Evolutionary conservation across 2,113 vertebrate species (phyloP).

Genomic region (Larimichthys crocea): DNA sequence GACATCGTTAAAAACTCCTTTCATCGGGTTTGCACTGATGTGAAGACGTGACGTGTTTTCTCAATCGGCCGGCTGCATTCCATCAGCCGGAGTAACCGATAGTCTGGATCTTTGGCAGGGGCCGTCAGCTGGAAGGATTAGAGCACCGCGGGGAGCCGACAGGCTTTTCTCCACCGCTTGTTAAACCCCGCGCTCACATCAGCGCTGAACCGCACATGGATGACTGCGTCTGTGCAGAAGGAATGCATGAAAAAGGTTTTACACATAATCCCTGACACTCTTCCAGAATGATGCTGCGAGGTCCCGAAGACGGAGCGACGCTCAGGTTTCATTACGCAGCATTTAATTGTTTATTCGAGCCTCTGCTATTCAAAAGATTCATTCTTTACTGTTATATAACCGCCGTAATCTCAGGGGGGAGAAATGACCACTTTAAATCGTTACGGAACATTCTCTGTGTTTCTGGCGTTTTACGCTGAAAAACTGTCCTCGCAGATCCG

Average conservation of each 20-base stretch:
- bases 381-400: constrained; percentile 68
- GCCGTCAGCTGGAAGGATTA: constrained; percentile 63
- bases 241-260: constrained; percentile 44
- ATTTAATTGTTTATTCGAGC: constrained; percentile 37
- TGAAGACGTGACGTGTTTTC: constrained; percentile 36
- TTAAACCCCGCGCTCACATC: constrained; percentile 54
- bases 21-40: not conserved
- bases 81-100: constrained; percentile 46
- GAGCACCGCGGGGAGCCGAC: constrained; percentile 52
- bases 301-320: not conserved
- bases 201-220: constrained; percentile 28
- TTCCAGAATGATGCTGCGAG: constrained; percentile 33
- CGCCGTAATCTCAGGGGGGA: constrained; percentile 19
- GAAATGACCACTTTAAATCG: constrained; percentile 58
- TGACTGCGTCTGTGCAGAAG: constrained; percentile 29
- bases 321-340: constrained; percentile 41
- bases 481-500: constrained; percentile 39
- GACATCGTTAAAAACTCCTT: not conserved
- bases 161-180: constrained; percentile 44
- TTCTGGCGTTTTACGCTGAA: constrained; percentile 55
- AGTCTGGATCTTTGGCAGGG: constrained; percentile 58
- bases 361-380: constrained; percentile 55
- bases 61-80: constrained; percentile 38
- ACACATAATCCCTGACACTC: constrained; percentile 26
- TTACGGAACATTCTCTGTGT: constrained; percentile 70